Evolutionary conservation across 1,140 invertebrate species (phyloP).

Genomic region (Drosophila sp.): DNA sequence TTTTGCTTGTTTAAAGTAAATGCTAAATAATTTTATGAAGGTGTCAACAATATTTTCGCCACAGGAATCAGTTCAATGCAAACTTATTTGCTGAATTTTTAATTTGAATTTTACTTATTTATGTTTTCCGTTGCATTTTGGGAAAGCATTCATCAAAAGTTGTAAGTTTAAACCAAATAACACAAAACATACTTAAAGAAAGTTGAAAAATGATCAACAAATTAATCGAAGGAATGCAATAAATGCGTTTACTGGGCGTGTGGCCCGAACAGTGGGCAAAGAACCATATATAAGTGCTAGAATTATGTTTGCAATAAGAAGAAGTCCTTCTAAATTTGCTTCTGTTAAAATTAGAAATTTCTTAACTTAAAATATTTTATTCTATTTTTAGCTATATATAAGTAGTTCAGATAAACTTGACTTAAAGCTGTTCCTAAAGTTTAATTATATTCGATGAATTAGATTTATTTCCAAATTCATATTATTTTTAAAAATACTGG

Average conservation of each 20-base stretch:
- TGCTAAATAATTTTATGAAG: slow-evolving; percentile 49
- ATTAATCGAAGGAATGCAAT: slow-evolving; percentile 43
- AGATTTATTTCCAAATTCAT: background rate
- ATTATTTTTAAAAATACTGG: slow-evolving; percentile 3
- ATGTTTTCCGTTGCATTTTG: slow-evolving; percentile 21
- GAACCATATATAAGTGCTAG: background rate
- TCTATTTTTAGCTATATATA: too few species aligned
- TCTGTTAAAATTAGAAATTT: background rate
- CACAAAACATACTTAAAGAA: slow-evolving; percentile 47
- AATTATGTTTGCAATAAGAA: slow-evolving; percentile 1
- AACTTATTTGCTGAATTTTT: slow-evolving; percentile 43
- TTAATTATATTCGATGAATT: too few species aligned
- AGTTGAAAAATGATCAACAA: slow-evolving; percentile 63
- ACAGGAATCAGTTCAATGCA: slow-evolving; percentile 44
- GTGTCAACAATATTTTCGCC: slow-evolving; percentile 60
- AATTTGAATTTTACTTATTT: too few species aligned
- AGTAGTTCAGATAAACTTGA: too few species aligned
- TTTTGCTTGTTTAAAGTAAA: slow-evolving; percentile 9
- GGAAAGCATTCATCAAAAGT: slow-evolving; percentile 33
- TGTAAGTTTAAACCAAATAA: slow-evolving; percentile 49
- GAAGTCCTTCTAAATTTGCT: background rate
- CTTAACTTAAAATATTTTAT: too few species aligned
- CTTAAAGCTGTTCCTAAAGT: too few species aligned
- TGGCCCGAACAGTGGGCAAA: slow-evolving; percentile 32
- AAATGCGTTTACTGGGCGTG: slow-evolving; percentile 43